Conservation (phyloP, 2,888 invertebrate species). For the Acleris holmiana region DNA sequence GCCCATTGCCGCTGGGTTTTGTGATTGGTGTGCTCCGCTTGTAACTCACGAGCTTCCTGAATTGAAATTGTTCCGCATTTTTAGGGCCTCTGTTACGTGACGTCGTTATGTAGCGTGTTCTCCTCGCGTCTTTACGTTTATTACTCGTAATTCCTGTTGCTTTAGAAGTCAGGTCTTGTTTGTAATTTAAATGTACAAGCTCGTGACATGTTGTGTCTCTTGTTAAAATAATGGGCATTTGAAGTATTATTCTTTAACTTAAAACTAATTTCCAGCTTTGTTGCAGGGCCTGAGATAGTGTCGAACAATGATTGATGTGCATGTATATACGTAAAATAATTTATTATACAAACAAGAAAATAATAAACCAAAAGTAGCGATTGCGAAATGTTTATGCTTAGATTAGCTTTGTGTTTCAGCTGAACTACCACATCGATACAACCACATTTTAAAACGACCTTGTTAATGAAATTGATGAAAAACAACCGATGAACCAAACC, state of each 20-base stretch:
- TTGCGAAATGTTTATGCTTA: too few relatives aligned
- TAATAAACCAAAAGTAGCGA: too few relatives aligned
- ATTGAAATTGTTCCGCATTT: constrained; percentile 34
- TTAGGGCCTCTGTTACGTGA: constrained; percentile 31
- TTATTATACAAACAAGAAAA: too few relatives aligned
- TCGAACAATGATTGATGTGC: too few relatives aligned
- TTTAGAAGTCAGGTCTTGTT: constrained; percentile 24
- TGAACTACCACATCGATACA: neutral
- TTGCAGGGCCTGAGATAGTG: too few relatives aligned
- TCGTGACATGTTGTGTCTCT: too few relatives aligned
- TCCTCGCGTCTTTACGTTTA: constrained; percentile 21
- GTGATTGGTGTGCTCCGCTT: constrained; percentile 21
- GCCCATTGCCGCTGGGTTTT: constrained; percentile 14
- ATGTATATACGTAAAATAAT: too few relatives aligned
- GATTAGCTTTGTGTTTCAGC: too few relatives aligned
- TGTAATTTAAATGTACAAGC: neutral
- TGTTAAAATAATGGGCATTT: too few relatives aligned
- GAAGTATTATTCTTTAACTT: too few relatives aligned
- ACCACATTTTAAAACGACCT: neutral
- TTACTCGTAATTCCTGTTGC: constrained; percentile 27
- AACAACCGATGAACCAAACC: constrained; percentile 44
- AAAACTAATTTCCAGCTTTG: too few relatives aligned
- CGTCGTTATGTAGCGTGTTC: constrained; percentile 24
- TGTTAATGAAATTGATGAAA: neutral
- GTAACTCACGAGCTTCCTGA: constrained; percentile 14